Evolutionary conservation across 2,888 invertebrate genomes (phyloP).

Genomic region (Sphinx pinastri): DNA sequence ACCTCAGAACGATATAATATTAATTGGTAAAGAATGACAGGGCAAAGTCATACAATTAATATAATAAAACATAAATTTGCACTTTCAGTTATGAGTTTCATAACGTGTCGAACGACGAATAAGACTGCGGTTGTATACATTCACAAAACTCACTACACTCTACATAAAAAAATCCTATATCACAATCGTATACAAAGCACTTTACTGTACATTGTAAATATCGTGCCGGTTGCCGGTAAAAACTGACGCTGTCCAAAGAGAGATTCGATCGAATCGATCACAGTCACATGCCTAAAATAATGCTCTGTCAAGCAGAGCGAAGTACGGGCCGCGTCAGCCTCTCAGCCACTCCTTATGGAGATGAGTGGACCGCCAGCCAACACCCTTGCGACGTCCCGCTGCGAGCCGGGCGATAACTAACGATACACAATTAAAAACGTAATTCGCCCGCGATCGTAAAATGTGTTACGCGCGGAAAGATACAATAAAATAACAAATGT

Average conservation of each 20-base stretch:
- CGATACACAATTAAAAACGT: conserved; percentile 63
- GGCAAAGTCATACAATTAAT: no score
- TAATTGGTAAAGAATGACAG: no score
- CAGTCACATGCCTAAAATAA: conserved; percentile 79
- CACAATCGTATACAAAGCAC: background rate
- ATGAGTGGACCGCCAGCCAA: conserved; percentile 61
- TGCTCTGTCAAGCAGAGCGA: conserved; percentile 64
- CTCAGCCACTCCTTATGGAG: conserved; percentile 59
- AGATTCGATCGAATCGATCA: conserved; percentile 80
- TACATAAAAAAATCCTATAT: background rate
- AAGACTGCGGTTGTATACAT: no score
- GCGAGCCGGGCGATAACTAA: conserved; percentile 54
- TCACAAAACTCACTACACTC: no score
- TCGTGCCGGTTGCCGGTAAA: conserved; percentile 54
- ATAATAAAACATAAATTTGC: no score
- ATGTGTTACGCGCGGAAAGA: conserved; percentile 20
- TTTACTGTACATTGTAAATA: conserved; percentile 23
- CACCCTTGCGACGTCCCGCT: conserved; percentile 62
- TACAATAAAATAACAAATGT: conserved; percentile 20
- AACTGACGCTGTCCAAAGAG: conserved; percentile 69
- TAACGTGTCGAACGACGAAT: no score
- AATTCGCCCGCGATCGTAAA: conserved; percentile 51
- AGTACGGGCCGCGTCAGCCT: conserved; percentile 37
- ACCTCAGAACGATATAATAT: no score
- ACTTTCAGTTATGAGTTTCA: no score